A percentile compares a stretch with the other conserved stretches of the same genome.
Evolutionary conservation across 2,113 vertebrate genomes (phyloP).

Genomic region (Notothenia coriiceps): DNA sequence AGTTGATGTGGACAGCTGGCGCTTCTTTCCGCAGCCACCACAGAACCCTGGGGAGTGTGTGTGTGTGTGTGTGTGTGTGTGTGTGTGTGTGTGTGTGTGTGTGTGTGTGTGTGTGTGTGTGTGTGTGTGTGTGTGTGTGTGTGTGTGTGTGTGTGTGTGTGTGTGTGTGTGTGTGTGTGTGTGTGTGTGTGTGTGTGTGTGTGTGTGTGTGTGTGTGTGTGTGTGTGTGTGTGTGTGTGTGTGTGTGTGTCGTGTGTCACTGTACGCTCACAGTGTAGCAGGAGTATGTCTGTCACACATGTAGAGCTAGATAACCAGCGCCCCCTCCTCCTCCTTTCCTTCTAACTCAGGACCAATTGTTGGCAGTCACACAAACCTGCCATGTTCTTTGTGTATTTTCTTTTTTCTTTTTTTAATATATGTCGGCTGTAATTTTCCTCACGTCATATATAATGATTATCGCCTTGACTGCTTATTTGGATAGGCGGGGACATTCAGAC

Average conservation of each 20-base stretch:
- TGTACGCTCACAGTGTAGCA: constrained; percentile 34
- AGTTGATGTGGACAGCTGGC: constrained; percentile 68
- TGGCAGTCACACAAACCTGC: constrained; percentile 17
- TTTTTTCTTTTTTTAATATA: background rate
- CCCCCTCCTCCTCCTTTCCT: background rate
- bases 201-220: constrained; percentile 28
- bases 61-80: constrained; percentile 13
- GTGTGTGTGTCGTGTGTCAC: constrained; percentile 23
- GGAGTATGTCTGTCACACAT: constrained; percentile 36
- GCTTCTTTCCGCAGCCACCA: constrained; percentile 56
- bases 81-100: constrained; percentile 1
- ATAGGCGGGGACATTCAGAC: too few species aligned
- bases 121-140: constrained; percentile 28
- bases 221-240: constrained; percentile 28
- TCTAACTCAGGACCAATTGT: constrained; percentile 31
- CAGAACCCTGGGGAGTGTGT: constrained; percentile 40
- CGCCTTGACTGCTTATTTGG: background rate
- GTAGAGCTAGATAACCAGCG: constrained; percentile 19
- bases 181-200: constrained; percentile 28
- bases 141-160: constrained; percentile 28
- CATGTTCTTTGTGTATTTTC: background rate
- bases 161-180: constrained; percentile 28
- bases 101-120: constrained; percentile 27
- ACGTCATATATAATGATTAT: background rate
- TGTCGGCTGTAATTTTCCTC: background rate